These are phyloP conservation scores for Drosophila guanche DNA, from an alignment of 1,140 invertebrate species.

Conservation along the genomic window DNA sequence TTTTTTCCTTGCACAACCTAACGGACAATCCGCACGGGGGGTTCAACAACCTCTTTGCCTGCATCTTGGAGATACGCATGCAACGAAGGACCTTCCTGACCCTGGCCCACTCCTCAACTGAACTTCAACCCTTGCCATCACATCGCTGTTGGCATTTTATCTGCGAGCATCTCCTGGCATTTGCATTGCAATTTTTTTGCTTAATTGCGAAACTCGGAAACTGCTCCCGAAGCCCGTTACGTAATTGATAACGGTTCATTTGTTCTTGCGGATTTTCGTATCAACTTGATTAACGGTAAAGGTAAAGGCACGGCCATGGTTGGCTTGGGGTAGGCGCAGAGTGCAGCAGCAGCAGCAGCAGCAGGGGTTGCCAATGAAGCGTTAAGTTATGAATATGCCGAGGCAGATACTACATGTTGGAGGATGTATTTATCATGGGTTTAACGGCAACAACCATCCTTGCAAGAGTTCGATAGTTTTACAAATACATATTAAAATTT, in stretches of 20 bases:
- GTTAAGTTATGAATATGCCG: constrained; percentile 55
- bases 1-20: constrained; percentile 33
- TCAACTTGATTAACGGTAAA: constrained; percentile 71
- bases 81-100: constrained; percentile 15
- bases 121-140: constrained; percentile 38
- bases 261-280: constrained; percentile 66
- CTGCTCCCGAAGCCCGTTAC: constrained; percentile 52
- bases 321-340: not conserved
- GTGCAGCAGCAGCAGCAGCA: not conserved
- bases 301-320: constrained; percentile 25
- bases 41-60: constrained; percentile 48
- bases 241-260: constrained; percentile 80
- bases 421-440: too few relatives aligned
- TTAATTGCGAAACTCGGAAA: constrained; percentile 54
- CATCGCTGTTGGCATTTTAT: constrained; percentile 61
- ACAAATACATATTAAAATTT: too few relatives aligned
- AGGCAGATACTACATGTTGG: too few relatives aligned
- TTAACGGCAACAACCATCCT: too few relatives aligned
- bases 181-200: constrained; percentile 58
- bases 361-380: constrained; percentile 28
- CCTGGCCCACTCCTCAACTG: constrained; percentile 7
- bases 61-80: constrained; percentile 46
- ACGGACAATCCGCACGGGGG: constrained; percentile 25
- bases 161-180: constrained; percentile 43
- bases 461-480: too few relatives aligned